Base-by-base conservation (phyloP, 1,140 invertebrate genomes). In the Nasonia longicornis region DNA sequence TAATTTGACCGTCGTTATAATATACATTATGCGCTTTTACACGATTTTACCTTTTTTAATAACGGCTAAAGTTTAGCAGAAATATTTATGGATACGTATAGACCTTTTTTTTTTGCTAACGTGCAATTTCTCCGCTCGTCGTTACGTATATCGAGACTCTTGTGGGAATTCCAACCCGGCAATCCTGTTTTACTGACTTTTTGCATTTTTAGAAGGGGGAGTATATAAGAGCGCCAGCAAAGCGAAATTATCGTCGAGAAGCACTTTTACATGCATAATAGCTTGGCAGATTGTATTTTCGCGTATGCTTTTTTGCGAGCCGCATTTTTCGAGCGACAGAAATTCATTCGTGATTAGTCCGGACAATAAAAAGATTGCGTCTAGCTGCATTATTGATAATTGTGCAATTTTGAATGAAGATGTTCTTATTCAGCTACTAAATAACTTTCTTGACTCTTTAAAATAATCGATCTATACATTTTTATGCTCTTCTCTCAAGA, bases 311-410 rank as follows among this genome's bases (percentile, higher is more conserved):
- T 58, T 58, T 58, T 10, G 29, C 35, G 70, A 71, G 35, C 35
- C 20, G 52, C 16, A n/a, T 20, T 58, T 35, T 58, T 58, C 52
- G 6, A 58, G 52, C 1, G 16, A n/a, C 3, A 31, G 29, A 20
- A 58, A 58, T 26, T 74, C 2, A 74, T 52, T 74, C 29, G 72
- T 74, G 72, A 74, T 74, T 58, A 58, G 72, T 58, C 45, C 45
- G 48, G 72, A 74, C 48, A 74, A 74, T 74, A 74, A 74, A 38
- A 71, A 31, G 14, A 16, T 71, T 35, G 26, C 52, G 20, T 58
- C 20, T n/a, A 16, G 52, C 52, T 7, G 52, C 52, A 58, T 58
- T 58, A 58, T n/a, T 58, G 45, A 48, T 35, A 35, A 48, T 48
- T 48, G 45, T 14, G 45, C 45, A 48, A 35, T 35, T 35, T 48